Base-by-base conservation (phyloP, 2,888 invertebrate genomes). In the Clepsis dumicolana region DNA sequence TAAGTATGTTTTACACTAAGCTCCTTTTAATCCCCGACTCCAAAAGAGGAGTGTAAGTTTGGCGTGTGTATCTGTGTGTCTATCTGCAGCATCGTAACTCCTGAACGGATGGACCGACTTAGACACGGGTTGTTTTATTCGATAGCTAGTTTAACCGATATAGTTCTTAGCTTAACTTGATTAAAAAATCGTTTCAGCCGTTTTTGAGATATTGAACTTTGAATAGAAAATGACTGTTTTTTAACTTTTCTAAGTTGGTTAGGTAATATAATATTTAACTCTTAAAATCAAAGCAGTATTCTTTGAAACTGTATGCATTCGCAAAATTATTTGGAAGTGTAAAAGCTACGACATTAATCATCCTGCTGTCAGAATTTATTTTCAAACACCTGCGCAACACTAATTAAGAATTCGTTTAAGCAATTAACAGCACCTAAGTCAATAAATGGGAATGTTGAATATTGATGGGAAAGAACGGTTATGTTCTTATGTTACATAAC, bases 401-500 rank as follows among this genome's bases (percentile, higher is more conserved):
- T 56, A 50, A 64, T 48, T 7, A 57, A 56, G 14, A 64, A 48
- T 32, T 50, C 29, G 16, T 18, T 50, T 12, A 35, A 29, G 32
- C 24, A 57, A 32, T 62, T 25, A 52, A 41, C 35, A 32, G 25
- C 62, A 38, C 52, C 27, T 53, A 53, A 27, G 41, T 53, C 63
- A 64, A 64, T 44, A 64, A 64, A 53, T 35, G 48, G 18, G 27
- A 21, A 50, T 44, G 24, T 29, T 52, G 38, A 53, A 61, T 65
- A 61, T 54, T 61, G 25, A 61, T 66, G 25, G 44, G 44, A 44
- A 56, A 1, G 12, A 41, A 29, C 25, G 32, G 16, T 61, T 41
- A 54, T n/a, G n/a, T n/a, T n/a, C n/a, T n/a, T n/a, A 4, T 1
- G 41, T 66, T 25, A 41, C 44, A 32, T 65, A 24, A 63, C n/a